Conservation (phyloP, 2,888 invertebrate genomes). For the Mesodorylaimus sp. region DNA sequence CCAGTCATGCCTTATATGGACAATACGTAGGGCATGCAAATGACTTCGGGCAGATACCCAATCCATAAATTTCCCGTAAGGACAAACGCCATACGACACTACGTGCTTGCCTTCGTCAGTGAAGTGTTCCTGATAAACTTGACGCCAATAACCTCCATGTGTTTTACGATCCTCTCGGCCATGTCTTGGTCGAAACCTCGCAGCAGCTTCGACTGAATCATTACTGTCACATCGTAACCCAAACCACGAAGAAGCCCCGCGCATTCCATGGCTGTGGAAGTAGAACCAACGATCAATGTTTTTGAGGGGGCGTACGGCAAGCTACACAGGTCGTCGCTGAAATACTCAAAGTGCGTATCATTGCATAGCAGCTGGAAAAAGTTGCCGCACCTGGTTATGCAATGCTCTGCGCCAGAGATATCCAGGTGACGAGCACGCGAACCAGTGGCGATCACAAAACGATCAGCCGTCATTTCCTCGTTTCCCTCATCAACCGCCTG, state of each 20-base stretch:
- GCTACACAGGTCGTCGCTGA: constrained; percentile 42
- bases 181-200: constrained; percentile 44
- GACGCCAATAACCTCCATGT: constrained; percentile 38
- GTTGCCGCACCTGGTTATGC: constrained; percentile 36
- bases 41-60: too few relatives aligned
- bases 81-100: too few relatives aligned
- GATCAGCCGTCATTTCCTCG: constrained; percentile 33
- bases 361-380: not conserved
- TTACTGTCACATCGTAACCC: constrained; percentile 35
- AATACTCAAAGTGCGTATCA: constrained; percentile 11
- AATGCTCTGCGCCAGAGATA: constrained; percentile 38
- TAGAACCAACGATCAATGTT: constrained; percentile 43
- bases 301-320: constrained; percentile 38
- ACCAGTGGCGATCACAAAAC: constrained; percentile 39
- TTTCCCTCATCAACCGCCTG: constrained; percentile 24
- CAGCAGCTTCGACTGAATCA: constrained; percentile 42
- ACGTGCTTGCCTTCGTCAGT: constrained; percentile 28
- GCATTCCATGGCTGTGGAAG: constrained; percentile 43
- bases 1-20: not conserved
- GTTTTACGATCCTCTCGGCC: constrained; percentile 38
- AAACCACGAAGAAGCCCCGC: constrained; percentile 41
- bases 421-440: constrained; percentile 38
- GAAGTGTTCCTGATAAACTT: constrained; percentile 35
- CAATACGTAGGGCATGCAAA: too few relatives aligned
- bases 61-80: too few relatives aligned